A percentile compares a stretch with the other conserved stretches of the same genome.
phyloP scores from a whole-genome alignment of 2,888 invertebrate genomes.

The Tholera decimalis region DNA sequence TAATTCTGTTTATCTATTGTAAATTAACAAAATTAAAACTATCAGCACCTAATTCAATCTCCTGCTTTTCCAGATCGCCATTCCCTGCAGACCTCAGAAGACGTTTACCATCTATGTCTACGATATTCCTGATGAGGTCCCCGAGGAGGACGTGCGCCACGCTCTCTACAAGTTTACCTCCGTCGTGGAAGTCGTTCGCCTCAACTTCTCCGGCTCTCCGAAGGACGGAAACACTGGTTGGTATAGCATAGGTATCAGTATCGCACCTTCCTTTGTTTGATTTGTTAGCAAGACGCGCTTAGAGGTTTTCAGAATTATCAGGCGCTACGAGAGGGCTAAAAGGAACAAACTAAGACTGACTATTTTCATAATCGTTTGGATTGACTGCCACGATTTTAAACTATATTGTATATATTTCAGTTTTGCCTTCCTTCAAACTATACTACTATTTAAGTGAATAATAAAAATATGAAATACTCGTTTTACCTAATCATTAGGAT shows the following conservation, averaged over 20 bases:
- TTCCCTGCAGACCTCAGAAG: conserved; percentile 96
- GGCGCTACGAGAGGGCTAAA: conserved; percentile 9
- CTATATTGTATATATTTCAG: background rate
- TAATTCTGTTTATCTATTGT: background rate
- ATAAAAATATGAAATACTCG: too few relatives aligned
- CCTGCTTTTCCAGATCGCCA: conserved; percentile 92
- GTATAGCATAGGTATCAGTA: conserved; percentile 62
- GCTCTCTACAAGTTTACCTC: conserved; percentile 95
- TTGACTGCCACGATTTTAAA: background rate
- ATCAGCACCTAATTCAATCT: background rate
- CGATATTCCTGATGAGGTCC: conserved; percentile 96
- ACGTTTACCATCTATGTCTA: conserved; percentile 96
- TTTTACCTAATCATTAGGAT: conserved; percentile 14
- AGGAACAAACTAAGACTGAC: background rate
- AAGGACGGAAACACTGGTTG: conserved; percentile 84
- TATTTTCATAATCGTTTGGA: background rate
- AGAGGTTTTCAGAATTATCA: background rate
- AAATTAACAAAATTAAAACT: background rate
- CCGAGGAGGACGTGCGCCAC: conserved; percentile 96
- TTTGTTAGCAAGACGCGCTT: conserved; percentile 34
- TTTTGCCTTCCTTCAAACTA: background rate
- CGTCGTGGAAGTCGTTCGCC: conserved; percentile 95
- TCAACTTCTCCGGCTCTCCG: conserved; percentile 90
- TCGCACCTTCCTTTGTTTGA: conserved; percentile 39
- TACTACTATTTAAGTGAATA: background rate